Percentiles rank a stretch among this genome's conserved stretches.
phyloP scores from a whole-genome alignment of 1,140 invertebrate genomes.

The Lordiphosa clarofinis region DNA sequence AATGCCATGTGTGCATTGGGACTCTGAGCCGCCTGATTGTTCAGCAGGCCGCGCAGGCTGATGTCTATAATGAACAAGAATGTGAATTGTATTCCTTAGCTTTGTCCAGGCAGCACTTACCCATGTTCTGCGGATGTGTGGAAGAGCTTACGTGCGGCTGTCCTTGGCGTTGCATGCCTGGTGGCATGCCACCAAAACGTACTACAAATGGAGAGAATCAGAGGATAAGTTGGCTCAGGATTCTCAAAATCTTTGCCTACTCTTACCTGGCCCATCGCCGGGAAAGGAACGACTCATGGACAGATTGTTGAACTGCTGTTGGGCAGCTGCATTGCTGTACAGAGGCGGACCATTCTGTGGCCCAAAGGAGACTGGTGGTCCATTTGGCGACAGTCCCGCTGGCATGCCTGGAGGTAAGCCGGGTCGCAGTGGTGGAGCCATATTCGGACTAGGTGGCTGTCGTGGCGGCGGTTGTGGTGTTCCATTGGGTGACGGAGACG shows the following conservation, averaged over 20 bases:
- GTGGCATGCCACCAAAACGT: slow-evolving; percentile 73
- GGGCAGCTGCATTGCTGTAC: slow-evolving; percentile 66
- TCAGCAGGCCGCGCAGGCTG: slow-evolving; percentile 74
- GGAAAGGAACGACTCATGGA: slow-evolving; percentile 74
- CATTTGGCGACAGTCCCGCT: slow-evolving; percentile 63
- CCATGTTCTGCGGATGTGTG: slow-evolving; percentile 79
- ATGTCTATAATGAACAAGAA: slow-evolving; percentile 55
- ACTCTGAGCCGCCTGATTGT: slow-evolving; percentile 78
- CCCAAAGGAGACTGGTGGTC: slow-evolving; percentile 57
- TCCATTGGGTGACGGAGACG: slow-evolving; percentile 59
- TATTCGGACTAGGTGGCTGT: slow-evolving; percentile 79
- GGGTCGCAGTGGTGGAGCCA: slow-evolving; percentile 78
- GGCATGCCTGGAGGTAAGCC: slow-evolving; percentile 73
- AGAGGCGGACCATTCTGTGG: slow-evolving; percentile 72
- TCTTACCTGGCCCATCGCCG: slow-evolving; percentile 74
- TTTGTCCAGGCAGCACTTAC: slow-evolving; percentile 39
- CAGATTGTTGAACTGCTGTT: slow-evolving; percentile 75
- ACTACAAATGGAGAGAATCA: slow-evolving; percentile 44
- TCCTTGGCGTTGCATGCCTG: slow-evolving; percentile 75
- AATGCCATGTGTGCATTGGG: slow-evolving; percentile 73
- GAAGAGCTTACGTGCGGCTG: slow-evolving; percentile 79
- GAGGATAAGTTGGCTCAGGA: neutral
- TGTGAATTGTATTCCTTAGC: neutral
- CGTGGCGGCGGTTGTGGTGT: slow-evolving; percentile 75
- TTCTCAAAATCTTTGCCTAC: slow-evolving; percentile 23